Evolutionary conservation across 2,888 invertebrate species (phyloP).

Genomic region (Apomyelois bistriatella): DNA sequence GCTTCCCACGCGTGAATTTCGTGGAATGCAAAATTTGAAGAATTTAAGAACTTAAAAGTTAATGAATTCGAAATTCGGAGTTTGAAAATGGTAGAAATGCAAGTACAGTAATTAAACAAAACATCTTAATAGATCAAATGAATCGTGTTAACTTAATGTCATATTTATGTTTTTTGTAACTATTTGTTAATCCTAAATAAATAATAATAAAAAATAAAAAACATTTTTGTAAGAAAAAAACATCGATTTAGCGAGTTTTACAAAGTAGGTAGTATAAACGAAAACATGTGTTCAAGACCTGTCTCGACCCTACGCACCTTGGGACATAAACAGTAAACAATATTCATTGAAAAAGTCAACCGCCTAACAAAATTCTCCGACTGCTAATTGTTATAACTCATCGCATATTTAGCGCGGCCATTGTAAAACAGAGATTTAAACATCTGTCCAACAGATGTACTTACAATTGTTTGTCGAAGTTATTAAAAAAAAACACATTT

Average conservation of each 20-base stretch:
- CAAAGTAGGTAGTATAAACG: too few relatives aligned
- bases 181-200: too few relatives aligned
- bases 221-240: too few relatives aligned
- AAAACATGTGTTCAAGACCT: not conserved
- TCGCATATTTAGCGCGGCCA: not conserved
- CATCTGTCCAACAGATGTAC: conserved; percentile 8
- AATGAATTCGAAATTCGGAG: too few relatives aligned
- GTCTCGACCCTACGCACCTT: not conserved
- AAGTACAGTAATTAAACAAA: too few relatives aligned
- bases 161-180: too few relatives aligned
- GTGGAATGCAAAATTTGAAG: not conserved
- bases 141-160: too few relatives aligned
- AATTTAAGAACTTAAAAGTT: not conserved
- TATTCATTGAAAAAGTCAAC: not conserved
- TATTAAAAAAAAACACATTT: not conserved
- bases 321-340: not conserved
- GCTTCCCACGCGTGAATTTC: not conserved
- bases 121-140: too few relatives aligned
- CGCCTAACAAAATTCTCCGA: not conserved
- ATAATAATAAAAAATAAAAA: too few relatives aligned
- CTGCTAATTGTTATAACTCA: not conserved
- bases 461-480: conserved; percentile 1
- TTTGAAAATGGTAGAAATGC: too few relatives aligned
- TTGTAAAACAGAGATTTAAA: not conserved
- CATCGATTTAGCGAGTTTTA: too few relatives aligned